A percentile compares a stretch with the other conserved stretches of the same genome.
Evolutionary conservation across 2,113 vertebrate genomes (phyloP).

Genomic region (Gracilinanus agilis): DNA sequence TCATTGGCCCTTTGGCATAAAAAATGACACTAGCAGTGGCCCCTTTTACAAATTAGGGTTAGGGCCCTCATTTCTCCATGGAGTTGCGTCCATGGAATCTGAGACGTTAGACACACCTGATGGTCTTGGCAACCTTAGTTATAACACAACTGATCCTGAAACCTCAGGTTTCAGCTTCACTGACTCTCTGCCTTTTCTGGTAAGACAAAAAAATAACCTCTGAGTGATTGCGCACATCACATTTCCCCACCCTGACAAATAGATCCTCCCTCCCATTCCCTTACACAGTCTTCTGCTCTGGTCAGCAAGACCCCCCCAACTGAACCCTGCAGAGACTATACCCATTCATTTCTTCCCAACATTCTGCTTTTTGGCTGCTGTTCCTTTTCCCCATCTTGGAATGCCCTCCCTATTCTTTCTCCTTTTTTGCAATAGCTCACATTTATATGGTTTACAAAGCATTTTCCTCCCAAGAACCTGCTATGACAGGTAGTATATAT

Average conservation of each 20-base stretch:
- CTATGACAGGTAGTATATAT: not conserved
- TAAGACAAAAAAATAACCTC: not conserved
- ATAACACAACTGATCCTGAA: not conserved
- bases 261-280: not conserved
- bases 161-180: not conserved
- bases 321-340: fast-evolving
- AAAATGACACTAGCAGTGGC: not conserved
- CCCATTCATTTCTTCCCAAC: not conserved
- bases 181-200: too few relatives aligned
- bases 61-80: not conserved
- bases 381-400: fast-evolving
- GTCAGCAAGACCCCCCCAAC: too few relatives aligned
- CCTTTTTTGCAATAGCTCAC: not conserved
- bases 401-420: not conserved
- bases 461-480: not conserved
- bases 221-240: not conserved
- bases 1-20: not conserved
- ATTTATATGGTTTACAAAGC: not conserved
- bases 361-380: too few relatives aligned
- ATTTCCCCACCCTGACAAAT: not conserved
- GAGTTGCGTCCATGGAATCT: not conserved
- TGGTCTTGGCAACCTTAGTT: not conserved
- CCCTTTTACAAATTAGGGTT: not conserved
- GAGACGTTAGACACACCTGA: not conserved
- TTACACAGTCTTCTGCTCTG: fast-evolving